A percentile compares a stretch with the other conserved stretches of the same genome.
Evolutionary conservation across 2,888 invertebrate species (phyloP).

Genomic region (Carpatolechia fugitivella): DNA sequence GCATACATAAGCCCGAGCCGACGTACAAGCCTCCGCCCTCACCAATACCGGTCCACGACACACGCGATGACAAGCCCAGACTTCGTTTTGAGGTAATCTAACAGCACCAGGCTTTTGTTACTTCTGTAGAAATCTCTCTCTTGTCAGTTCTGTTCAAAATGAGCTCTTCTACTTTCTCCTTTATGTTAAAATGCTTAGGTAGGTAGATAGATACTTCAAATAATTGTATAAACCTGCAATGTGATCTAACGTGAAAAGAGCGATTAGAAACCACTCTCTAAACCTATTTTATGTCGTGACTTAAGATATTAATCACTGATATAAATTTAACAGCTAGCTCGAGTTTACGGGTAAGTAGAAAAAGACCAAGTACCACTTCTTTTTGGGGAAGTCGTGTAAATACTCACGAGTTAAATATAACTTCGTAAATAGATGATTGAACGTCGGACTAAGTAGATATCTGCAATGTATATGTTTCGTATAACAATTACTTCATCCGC

Average conservation of each 20-base stretch:
- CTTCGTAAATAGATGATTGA: background rate
- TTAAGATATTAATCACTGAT: conserved; percentile 37
- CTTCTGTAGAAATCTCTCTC: no score
- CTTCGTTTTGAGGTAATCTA: conserved; percentile 64
- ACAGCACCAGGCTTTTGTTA: no score
- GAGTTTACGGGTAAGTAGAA: background rate
- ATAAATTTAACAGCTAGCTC: conserved; percentile 18
- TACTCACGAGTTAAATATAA: conserved; percentile 9
- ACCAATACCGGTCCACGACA: conserved; percentile 38
- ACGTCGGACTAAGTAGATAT: conserved; percentile 20
- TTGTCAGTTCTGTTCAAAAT: no score
- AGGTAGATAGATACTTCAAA: background rate
- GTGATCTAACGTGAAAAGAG: background rate
- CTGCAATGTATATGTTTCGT: conserved; percentile 43
- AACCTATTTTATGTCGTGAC: conserved; percentile 37
- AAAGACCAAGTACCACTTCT: no score
- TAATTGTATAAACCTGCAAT: background rate
- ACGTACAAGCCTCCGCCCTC: conserved; percentile 39
- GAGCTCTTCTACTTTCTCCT: background rate
- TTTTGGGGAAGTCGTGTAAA: no score
- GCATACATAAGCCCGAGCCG: conserved; percentile 30
- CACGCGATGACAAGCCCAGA: conserved; percentile 57
- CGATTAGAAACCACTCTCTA: background rate
- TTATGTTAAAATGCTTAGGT: background rate
- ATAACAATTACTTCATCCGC: conserved; percentile 31